Evolutionary conservation across 2,113 vertebrate genomes (phyloP), one percentile per base, ranked within the genome.

Genomic region (Pimephales promelas): DNA sequence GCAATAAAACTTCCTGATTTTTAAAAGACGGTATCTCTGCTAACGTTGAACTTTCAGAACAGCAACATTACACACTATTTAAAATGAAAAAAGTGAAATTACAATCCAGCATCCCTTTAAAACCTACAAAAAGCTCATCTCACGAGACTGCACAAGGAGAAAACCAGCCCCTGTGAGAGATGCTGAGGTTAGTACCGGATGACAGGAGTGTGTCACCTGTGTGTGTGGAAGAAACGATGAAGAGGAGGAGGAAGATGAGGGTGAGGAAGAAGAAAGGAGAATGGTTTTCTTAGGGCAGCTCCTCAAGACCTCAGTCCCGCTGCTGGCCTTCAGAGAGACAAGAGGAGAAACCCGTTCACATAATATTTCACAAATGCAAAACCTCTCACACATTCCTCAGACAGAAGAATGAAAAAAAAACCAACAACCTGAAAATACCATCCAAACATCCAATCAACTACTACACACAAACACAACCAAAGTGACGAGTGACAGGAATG

Each of bases 231-330:
- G 95, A 89, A 95, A 92, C 91, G 94, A 94, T 86, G 95, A 94
- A 92, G 95, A 89, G 92, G 94, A 95, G 90, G 95, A 92, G 82
- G 93, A 92, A 85, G 93, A 92, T 70, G 83, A 49, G 66, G 92
- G 86, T 90, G 96, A 92, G 90, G 93, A 95, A 83, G 94, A 91
- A 88, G 93, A 92, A 68, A 99, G 97, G 86, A 96, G 95, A 95
- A 99, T 97, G 93, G 97, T 96, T 96, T 97, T 99, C 98, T 99
- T 98, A 89, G 98, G 98, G 91, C 97, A 99, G 94, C 95, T 97
- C 93, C 97, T 95, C 92, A 93, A 94, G 92, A 83, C 92, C 3
- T 96, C 94, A 79, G 92, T 94, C 88, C 74, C 95, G 90, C 86
- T 91, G 89, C 93, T 96, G 94, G 94, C 93, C 98, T 99, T 98